phyloP scores from a whole-genome alignment of 2,113 vertebrate species.

The Cygnus atratus region DNA sequence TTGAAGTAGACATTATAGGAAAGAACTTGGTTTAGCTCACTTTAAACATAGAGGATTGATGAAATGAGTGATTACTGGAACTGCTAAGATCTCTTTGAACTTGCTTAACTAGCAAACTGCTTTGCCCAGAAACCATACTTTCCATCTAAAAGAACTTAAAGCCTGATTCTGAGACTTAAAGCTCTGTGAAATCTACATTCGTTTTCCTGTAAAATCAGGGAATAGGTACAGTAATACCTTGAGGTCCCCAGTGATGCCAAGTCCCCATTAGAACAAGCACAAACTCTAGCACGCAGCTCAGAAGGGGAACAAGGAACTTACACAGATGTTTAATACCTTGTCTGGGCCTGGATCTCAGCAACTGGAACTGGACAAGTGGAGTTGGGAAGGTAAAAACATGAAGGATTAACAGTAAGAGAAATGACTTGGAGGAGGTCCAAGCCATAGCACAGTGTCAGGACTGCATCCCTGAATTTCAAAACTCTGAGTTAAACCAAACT shows the following conservation, averaged over 20 bases:
- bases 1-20: slow-evolving; percentile 43
- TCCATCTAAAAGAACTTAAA: slow-evolving; percentile 27
- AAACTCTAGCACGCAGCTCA: not conserved
- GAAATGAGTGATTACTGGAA: slow-evolving; percentile 49
- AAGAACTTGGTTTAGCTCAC: not conserved
- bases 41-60: slow-evolving; percentile 41
- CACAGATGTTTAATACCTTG: not conserved
- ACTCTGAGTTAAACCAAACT: not conserved
- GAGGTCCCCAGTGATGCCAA: not conserved
- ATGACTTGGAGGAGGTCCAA: not conserved
- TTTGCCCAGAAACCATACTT: slow-evolving; percentile 3
- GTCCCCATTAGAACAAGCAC: not conserved
- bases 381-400: not conserved
- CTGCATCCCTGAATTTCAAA: not conserved
- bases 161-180: not conserved
- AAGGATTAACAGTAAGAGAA: not conserved
- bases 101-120: not conserved
- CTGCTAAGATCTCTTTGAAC: not conserved
- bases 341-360: not conserved
- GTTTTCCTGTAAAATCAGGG: not conserved
- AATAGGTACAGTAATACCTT: not conserved
- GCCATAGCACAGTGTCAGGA: not conserved
- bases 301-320: not conserved
- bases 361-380: not conserved
- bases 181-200: not conserved